Evolutionary conservation across 2,888 invertebrate genomes (phyloP).

Genomic region (Ectemnius lituratus): DNA sequence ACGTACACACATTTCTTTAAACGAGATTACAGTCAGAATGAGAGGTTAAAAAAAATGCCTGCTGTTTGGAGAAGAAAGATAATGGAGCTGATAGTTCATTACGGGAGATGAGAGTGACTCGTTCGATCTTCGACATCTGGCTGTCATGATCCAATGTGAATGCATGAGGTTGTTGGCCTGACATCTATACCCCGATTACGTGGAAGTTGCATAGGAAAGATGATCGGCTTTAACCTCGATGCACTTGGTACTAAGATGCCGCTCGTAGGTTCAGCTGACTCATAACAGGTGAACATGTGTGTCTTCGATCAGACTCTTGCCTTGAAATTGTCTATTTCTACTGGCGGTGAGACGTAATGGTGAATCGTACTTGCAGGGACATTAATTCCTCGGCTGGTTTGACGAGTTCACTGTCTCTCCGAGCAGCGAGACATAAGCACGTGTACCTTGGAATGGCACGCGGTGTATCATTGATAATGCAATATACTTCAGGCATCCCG

Average conservation of each 20-base stretch:
- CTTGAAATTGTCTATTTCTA: constrained; percentile 32
- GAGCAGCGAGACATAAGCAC: no score
- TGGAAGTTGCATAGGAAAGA: constrained; percentile 35
- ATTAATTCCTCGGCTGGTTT: constrained; percentile 27
- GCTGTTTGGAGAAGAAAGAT: no score
- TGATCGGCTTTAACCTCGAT: constrained; percentile 15
- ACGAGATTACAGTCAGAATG: no score
- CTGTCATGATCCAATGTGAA: constrained; percentile 23
- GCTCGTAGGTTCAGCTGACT: constrained; percentile 49
- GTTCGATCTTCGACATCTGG: neutral
- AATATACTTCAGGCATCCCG: no score
- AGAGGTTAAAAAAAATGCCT: constrained; percentile 7
- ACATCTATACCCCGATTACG: constrained; percentile 35
- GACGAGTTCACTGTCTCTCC: constrained; percentile 21
- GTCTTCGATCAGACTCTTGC: constrained; percentile 37
- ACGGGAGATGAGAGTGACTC: constrained; percentile 5
- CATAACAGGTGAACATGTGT: constrained; percentile 54
- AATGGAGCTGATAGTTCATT: neutral
- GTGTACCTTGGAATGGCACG: constrained; percentile 12
- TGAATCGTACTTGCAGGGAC: neutral
- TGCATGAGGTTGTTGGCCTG: constrained; percentile 45
- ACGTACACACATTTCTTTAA: constrained; percentile 10
- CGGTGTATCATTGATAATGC: constrained; percentile 23
- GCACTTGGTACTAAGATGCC: constrained; percentile 30
- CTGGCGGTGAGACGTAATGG: neutral